A percentile compares a stretch with the other conserved stretches of the same genome.
phyloP scores from a whole-genome alignment of 2,113 vertebrate genomes.

The Neogobius melanostomus region DNA sequence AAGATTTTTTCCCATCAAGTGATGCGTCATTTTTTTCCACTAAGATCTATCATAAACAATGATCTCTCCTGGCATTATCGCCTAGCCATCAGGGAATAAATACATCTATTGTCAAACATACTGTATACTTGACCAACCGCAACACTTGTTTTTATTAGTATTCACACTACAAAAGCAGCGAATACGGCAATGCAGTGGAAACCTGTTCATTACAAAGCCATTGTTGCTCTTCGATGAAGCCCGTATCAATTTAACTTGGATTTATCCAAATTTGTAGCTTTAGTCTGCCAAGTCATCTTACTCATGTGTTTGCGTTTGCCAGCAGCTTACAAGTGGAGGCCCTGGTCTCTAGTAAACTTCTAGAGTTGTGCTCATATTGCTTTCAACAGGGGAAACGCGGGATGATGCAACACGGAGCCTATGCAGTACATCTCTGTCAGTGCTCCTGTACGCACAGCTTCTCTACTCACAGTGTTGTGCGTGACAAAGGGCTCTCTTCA shows the following conservation, averaged over 20 bases:
- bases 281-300: constrained; percentile 61
- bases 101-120: too few relatives aligned
- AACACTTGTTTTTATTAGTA: too few relatives aligned
- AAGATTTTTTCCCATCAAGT: too few relatives aligned
- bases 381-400: constrained; percentile 47
- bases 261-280: constrained; percentile 51
- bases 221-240: neutral
- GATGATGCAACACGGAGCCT: constrained; percentile 58
- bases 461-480: constrained; percentile 40
- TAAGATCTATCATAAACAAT: too few relatives aligned
- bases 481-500: constrained; percentile 40
- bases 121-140: too few relatives aligned
- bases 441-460: constrained; percentile 41
- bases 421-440: constrained; percentile 40
- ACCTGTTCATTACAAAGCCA: neutral
- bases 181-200: neutral
- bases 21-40: too few relatives aligned
- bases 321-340: constrained; percentile 38
- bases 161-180: too few relatives aligned
- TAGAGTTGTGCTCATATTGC: constrained; percentile 49
- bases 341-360: constrained; percentile 46
- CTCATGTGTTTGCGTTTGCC: constrained; percentile 31
- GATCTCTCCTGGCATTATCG: too few relatives aligned
- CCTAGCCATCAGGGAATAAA: too few relatives aligned
- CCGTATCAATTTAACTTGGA: constrained; percentile 18